phyloP scores from a whole-genome alignment of 2,888 invertebrate species.

The Hesperia comma region DNA sequence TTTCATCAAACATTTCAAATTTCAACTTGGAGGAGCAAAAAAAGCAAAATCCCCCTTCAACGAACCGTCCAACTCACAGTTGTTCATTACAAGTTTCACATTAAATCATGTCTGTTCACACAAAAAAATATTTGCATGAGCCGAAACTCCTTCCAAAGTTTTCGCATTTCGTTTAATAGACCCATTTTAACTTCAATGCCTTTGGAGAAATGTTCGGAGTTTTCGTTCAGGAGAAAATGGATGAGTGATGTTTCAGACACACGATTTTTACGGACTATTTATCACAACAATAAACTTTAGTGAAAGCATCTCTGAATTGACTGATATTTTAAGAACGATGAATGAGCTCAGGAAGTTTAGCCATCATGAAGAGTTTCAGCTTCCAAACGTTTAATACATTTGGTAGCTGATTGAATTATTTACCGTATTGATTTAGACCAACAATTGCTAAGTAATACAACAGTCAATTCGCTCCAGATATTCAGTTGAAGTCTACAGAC shows the following conservation, averaged over 20 bases:
- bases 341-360: no score
- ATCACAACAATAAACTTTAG: background rate
- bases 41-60: conserved; percentile 16
- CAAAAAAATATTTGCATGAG: conserved; percentile 36
- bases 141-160: conserved; percentile 35
- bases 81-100: conserved; percentile 23
- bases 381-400: no score
- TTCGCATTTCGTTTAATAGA: conserved; percentile 37
- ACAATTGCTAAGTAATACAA: no score
- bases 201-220: conserved; percentile 33
- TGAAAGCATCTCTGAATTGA: no score
- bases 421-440: no score
- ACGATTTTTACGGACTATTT: conserved; percentile 5
- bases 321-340: no score
- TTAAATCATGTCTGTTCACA: conserved; percentile 37
- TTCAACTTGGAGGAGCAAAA: background rate
- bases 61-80: conserved; percentile 12
- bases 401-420: no score
- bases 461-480: no score
- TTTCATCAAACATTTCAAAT: background rate
- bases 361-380: no score
- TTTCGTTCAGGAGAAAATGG: conserved; percentile 8
- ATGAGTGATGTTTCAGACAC: conserved; percentile 12
- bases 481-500: background rate
- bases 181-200: conserved; percentile 36